Evolutionary conservation across 2,113 vertebrate species (phyloP).

Genomic region (Hydrochoerus hydrochaeris): DNA sequence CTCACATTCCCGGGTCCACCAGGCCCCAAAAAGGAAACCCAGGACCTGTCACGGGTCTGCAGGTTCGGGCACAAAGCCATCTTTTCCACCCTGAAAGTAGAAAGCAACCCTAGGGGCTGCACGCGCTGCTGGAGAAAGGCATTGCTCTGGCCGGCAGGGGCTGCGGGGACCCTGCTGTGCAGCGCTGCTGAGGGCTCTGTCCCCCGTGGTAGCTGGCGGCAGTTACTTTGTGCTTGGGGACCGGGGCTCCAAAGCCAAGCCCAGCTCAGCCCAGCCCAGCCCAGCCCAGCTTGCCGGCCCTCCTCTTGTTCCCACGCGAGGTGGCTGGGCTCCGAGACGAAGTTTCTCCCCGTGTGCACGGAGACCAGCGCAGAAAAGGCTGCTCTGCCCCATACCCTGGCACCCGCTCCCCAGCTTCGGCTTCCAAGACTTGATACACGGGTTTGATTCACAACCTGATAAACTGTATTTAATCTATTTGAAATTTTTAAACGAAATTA

Average conservation of each 20-base stretch:
- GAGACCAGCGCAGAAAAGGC: background rate
- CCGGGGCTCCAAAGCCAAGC: background rate
- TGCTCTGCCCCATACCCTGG: background rate
- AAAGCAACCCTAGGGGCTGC: background rate
- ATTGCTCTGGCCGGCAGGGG: rapidly evolving
- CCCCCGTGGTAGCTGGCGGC: rapidly evolving
- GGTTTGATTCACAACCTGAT: conserved; percentile 65
- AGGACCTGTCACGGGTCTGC: rapidly evolving
- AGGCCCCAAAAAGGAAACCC: rapidly evolving
- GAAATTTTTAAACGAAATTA: conserved; percentile 78
- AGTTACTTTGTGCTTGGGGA: background rate
- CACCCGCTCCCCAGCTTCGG: background rate
- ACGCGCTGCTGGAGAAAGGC: background rate
- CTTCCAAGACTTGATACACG: background rate
- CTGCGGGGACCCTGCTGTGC: background rate
- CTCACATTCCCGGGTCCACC: rapidly evolving
- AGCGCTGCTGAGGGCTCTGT: rapidly evolving
- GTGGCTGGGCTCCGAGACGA: background rate
- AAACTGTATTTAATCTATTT: conserved; percentile 72
- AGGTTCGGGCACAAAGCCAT: rapidly evolving
- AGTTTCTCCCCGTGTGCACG: conserved; percentile 24
- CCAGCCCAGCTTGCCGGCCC: background rate
- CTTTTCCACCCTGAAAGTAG: background rate
- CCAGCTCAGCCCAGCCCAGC: background rate
- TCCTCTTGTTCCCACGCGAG: background rate